Evolutionary conservation across 2,113 vertebrate species (phyloP), one percentile per base, ranked within the genome.

Genomic region (Sturnus vulgaris): DNA sequence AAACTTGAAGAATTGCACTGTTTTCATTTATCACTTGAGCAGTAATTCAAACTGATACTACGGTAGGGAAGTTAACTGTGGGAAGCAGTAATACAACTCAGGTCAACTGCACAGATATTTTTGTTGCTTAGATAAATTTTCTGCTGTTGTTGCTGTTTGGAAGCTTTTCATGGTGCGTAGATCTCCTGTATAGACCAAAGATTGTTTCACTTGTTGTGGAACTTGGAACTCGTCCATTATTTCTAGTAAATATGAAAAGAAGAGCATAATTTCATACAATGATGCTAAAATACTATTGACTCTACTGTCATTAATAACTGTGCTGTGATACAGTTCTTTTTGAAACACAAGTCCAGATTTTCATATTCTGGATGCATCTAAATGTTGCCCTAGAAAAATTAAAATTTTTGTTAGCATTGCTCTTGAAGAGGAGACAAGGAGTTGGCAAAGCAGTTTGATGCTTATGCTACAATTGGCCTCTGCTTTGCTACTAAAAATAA

Each of bases 401-500:
- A 28, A 39, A 27, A 10, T 70, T 83, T 91, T 91, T 89, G 46
- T 57, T 39, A 85, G 22, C 27, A 7, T 92, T 87, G 28, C 55
- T 77, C 27, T 28, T 44, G 49, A 82, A 80, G 33, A 88, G n/a
- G 40, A 90, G 86, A 90, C 50, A 71, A 85, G 87, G 52, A 92
- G 17, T 95, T 97, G 91, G 90, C 81, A 85, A 65, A 91, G 40
- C 63, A 63, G 8, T 77, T 88, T 86, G 76, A 80, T 93, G 75
- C 91, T 91, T 95, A 33, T 90, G 71, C 39, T 94, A 82, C 75
- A 80, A 57, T 85, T 97, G 87, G 78, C 84, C 87, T 94, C 46
- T 91, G 89, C 87, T 91, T 93, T 95, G 53, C 66, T 91, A 92
- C 66, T 61, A 91, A 86, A 95, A 93, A 94, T 96, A 89, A 92